Conservation (phyloP, 2,113 vertebrate genomes). For the Gorsachius goisagi region DNA sequence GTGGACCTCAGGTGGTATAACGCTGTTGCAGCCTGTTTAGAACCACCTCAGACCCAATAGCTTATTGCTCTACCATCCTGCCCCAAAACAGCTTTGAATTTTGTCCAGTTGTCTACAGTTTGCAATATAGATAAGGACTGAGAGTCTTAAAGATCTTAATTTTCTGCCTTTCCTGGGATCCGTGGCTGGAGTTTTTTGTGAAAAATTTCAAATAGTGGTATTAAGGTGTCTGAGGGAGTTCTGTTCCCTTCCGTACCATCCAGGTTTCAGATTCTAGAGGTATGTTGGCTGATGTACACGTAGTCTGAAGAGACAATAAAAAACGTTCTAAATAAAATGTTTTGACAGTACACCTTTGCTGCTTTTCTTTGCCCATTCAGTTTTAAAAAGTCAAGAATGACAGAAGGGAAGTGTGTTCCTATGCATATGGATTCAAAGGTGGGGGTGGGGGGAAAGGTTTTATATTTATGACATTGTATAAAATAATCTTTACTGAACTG, state of each 20-base stretch:
- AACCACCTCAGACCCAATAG: not conserved
- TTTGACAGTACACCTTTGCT: not conserved
- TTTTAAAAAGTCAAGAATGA: not conserved
- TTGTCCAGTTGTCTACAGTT: not conserved
- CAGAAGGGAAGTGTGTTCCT: not conserved
- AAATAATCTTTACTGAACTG: not conserved
- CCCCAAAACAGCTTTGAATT: not conserved
- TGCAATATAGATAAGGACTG: not conserved
- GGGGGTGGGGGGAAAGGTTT: not conserved
- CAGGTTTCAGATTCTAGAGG: not conserved
- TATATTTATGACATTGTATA: not conserved
- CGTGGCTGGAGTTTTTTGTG: not conserved
- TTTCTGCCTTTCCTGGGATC: not conserved
- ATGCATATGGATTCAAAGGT: not conserved
- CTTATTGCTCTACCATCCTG: not conserved
- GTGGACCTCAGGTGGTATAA: not conserved
- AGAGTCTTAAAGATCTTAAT: not conserved
- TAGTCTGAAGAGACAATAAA: not conserved
- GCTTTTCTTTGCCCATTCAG: not conserved
- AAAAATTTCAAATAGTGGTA: not conserved
- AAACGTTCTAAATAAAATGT: not conserved
- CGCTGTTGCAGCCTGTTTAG: not conserved
- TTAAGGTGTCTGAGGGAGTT: not conserved
- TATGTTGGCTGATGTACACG: rapidly evolving
- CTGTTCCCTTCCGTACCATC: not conserved